phyloP scores from a whole-genome alignment of 2,113 vertebrate genomes.

The Thamnophis sirtalis region DNA sequence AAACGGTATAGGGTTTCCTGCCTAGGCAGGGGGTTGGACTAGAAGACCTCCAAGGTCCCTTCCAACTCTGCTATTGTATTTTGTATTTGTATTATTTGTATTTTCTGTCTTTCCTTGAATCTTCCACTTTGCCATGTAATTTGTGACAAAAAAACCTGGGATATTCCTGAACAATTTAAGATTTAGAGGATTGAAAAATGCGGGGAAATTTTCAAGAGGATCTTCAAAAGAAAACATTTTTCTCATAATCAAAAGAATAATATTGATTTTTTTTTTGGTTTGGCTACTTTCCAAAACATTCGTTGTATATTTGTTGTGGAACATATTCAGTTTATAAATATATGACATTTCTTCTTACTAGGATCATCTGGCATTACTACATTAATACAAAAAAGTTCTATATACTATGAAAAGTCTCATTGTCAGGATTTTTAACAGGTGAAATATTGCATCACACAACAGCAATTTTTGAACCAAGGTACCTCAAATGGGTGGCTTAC shows the following conservation, averaged over 20 bases:
- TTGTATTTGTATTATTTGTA: not conserved
- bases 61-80: too few relatives aligned
- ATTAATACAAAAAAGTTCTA: not conserved
- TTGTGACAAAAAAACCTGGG: not conserved
- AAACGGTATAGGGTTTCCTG: too few relatives aligned
- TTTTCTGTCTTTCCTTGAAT: not conserved
- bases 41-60: too few relatives aligned
- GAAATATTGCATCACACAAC: not conserved
- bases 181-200: not conserved
- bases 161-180: not conserved
- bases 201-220: not conserved
- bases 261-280: not conserved
- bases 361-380: not conserved
- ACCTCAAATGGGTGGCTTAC: too few relatives aligned
- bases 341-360: not conserved
- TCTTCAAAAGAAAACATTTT: not conserved
- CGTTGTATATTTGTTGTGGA: not conserved
- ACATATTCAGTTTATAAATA: not conserved
- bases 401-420: not conserved
- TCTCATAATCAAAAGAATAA: not conserved
- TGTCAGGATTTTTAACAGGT: not conserved
- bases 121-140: not conserved
- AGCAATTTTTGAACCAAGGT: not conserved
- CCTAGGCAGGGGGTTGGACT: too few relatives aligned
- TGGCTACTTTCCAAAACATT: not conserved